Conservation (phyloP, 2,797 vertebrate species). For the Labeo calbasu region DNA sequence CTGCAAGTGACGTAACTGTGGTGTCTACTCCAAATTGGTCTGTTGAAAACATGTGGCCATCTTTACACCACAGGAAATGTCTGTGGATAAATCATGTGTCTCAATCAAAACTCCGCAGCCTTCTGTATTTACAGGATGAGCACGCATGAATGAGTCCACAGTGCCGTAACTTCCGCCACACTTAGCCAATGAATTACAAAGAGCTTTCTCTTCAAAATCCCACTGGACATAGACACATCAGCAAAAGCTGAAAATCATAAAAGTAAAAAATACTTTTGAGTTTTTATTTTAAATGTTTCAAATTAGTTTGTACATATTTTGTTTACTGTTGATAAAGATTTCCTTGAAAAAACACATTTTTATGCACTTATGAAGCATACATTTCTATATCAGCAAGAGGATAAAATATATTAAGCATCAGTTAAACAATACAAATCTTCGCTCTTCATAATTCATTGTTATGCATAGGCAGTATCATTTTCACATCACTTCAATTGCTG, state of each 20-base stretch:
- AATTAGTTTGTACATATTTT: not conserved
- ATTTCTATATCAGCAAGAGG: not conserved
- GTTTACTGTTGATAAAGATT: not conserved
- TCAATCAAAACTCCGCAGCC: not conserved
- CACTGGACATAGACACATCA: not conserved
- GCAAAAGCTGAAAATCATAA: not conserved
- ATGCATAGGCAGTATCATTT: too few relatives aligned
- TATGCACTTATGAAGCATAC: not conserved
- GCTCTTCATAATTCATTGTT: not conserved
- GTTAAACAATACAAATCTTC: not conserved
- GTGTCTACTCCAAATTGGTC: too few relatives aligned
- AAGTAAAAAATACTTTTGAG: not conserved
- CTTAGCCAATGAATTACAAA: not conserved
- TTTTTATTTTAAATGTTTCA: not conserved
- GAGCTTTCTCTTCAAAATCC: not conserved
- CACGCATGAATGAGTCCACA: not conserved
- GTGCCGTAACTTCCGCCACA: not conserved
- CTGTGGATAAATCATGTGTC: constrained; percentile 42
- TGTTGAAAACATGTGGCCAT: constrained; percentile 1
- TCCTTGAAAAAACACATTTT: not conserved
- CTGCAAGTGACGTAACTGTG: too few relatives aligned
- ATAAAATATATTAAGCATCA: not conserved
- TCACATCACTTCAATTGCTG: not conserved
- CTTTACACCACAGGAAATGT: constrained; percentile 69
- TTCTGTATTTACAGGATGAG: constrained; percentile 24